Evolutionary conservation across 2,797 vertebrate genomes (phyloP), one percentile per base, ranked within the genome.

Genomic region (Buceros bicornis): DNA sequence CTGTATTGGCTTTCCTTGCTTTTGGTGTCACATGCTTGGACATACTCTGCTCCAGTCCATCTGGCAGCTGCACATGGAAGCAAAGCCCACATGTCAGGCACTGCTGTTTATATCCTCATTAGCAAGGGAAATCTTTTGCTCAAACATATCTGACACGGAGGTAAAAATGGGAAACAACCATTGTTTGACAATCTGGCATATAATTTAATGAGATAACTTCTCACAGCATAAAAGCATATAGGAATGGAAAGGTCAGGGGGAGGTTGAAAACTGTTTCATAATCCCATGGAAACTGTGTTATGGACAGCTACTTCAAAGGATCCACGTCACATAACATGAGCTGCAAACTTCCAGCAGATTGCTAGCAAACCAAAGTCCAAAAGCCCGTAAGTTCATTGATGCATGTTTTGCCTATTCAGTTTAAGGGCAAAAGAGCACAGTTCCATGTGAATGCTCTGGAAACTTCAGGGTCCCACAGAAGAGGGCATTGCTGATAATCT

Each of bases 11-110:
- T 62, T 45, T 64, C 8, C 70, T 62, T 79, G 51, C 70, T 91
- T 26, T 85, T 88, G 71, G 56, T 91, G 56, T 67, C 67, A 73
- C 64, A 10, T 50, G 53, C 29, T 66, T 45, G 76, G 72, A 14
- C 24, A 73, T 77, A 45, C 67, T 69, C 78, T 87, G 82, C 79
- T 92, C 73, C 6, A 10, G 48, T 53, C 94, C 83, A 67, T 94
- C 93, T 93, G 82, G 84, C 80, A 91, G 66, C 56, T 90, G 90
- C 56, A 45, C 72, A 18, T 65, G 62, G 89, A 91, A 72, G 40
- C 33, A 74, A 89, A 96, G 67, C 42, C n/a, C 51, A 54, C 37
- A 22, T 56, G 54, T 50, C 56, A 90, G 76, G 60, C 28, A 5
- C 50, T 56, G 58, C 56, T 93, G 70, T 93, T 95, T 67, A 51